Base-by-base conservation (phyloP, 2,888 invertebrate genomes). In the Trachelus tabidus region DNA sequence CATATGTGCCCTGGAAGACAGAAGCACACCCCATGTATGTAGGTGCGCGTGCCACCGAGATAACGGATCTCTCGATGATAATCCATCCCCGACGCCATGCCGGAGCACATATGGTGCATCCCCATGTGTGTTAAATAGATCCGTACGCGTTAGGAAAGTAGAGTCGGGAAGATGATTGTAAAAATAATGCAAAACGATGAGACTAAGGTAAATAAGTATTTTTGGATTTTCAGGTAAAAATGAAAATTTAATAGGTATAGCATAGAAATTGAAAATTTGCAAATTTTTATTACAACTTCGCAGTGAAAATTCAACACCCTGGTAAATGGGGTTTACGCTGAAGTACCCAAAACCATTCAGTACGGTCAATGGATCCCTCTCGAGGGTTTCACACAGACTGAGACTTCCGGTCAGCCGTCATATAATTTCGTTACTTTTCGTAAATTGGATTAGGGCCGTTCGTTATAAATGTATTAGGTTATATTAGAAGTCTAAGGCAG, bases 1-100 rank as follows among this genome's bases (percentile, higher is more conserved):
- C 90, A 84, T 83, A 31, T 30, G 82, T 79, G 79, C 81, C 79
- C 76, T 79, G 37, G 9, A 40, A 77, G 69, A 74, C 35, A 78
- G 40, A 33, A 34, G 84, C 83, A 79, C 34, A 76, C 77, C 75
- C 79, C 78, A 77, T 83, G 79, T 84, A 83, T 84, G 79, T 81
- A 85, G 84, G 84, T 85, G 82, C 89, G 89, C 89, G 90, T 89
- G 90, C 88, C 87, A 87, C 85, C 84, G 87, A 90, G 91, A 91
- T 91, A 90, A 88, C 89, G 85, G 87, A 91, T 91, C 91, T 90
- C 86, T 81, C 85, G 88, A 88, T 89, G 87, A 90, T 89, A 90
- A 90, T 89, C 87, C 88, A 87, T 85, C 30, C 85, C 85, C 82
- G 83, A 85, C 86, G 83, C 80, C 85, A 82, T 84, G 85, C 82